phyloP scores from a whole-genome alignment of 2,113 vertebrate genomes.

The Macroglossus sobrinus region DNA sequence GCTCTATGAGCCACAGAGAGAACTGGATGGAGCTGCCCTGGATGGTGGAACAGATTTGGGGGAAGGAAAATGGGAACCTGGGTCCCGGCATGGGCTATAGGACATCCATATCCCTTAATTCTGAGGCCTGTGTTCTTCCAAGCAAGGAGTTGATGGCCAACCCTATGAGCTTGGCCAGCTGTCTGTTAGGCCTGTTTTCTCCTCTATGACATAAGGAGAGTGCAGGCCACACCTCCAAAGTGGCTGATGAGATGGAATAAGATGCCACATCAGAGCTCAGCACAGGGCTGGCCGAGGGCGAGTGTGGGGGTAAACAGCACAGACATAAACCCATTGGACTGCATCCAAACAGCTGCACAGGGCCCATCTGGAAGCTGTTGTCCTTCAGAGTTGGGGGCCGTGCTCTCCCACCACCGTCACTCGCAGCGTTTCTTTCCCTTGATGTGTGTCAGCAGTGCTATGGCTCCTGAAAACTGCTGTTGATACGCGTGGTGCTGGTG shows the following conservation, averaged over 20 bases:
- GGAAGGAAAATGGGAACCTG: not conserved
- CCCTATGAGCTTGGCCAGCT: not conserved
- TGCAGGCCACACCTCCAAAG: not conserved
- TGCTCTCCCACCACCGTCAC: rapidly evolving
- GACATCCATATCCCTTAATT: not conserved
- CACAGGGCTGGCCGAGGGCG: not conserved
- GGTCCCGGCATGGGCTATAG: not conserved
- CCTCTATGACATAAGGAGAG: not conserved
- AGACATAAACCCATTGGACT: not conserved
- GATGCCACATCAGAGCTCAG: not conserved
- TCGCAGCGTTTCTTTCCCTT: not conserved
- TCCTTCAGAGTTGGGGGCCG: not conserved
- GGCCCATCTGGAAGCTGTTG: no score
- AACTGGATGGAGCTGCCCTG: not conserved
- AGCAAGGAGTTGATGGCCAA: not conserved
- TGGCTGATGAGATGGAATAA: not conserved
- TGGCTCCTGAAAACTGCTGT: not conserved
- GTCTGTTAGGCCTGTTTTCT: not conserved
- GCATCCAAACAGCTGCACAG: not conserved
- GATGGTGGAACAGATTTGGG: not conserved
- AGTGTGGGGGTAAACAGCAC: no score
- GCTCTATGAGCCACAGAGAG: not conserved
- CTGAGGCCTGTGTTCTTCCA: not conserved
- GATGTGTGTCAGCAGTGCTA: rapidly evolving
- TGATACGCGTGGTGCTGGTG: not conserved